phyloP scores from a whole-genome alignment of 2,797 vertebrate species.

The Silurus lanzhouensis region DNA sequence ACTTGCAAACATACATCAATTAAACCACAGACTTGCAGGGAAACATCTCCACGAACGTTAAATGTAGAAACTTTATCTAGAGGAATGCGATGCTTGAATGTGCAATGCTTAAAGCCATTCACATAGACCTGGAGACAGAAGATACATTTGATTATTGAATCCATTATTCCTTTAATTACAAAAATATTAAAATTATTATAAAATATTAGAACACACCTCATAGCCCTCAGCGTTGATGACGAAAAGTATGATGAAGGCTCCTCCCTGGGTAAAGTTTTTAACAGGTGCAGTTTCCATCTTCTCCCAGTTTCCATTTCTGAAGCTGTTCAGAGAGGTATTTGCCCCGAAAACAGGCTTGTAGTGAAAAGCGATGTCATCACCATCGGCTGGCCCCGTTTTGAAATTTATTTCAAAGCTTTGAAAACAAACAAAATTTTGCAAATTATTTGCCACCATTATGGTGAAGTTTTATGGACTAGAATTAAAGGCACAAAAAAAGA shows the following conservation, averaged over 20 bases:
- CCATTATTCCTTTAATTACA: background rate
- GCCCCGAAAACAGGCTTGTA: background rate
- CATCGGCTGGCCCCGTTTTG: background rate
- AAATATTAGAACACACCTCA: background rate
- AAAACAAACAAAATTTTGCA: background rate
- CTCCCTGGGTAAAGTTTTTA: slow-evolving; percentile 20
- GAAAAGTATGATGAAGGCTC: slow-evolving; percentile 23
- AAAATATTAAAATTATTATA: no score
- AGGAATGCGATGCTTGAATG: no score
- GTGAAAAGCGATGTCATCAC: slow-evolving; percentile 32
- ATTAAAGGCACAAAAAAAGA: background rate
- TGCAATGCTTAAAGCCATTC: no score
- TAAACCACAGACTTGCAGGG: background rate
- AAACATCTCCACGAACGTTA: background rate
- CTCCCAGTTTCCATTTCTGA: background rate
- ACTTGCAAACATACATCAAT: slow-evolving; percentile 13
- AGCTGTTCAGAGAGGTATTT: slow-evolving; percentile 12
- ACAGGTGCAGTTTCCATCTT: background rate
- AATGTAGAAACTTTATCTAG: no score
- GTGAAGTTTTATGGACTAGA: background rate
- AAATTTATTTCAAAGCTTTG: slow-evolving; percentile 36
- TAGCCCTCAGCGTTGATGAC: slow-evolving; percentile 25
- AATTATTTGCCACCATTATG: background rate
- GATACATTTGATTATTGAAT: no score
- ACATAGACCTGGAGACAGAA: no score